Evolutionary conservation across 2,797 vertebrate genomes (phyloP).

Genomic region (Gymnoscopelus braueri): DNA sequence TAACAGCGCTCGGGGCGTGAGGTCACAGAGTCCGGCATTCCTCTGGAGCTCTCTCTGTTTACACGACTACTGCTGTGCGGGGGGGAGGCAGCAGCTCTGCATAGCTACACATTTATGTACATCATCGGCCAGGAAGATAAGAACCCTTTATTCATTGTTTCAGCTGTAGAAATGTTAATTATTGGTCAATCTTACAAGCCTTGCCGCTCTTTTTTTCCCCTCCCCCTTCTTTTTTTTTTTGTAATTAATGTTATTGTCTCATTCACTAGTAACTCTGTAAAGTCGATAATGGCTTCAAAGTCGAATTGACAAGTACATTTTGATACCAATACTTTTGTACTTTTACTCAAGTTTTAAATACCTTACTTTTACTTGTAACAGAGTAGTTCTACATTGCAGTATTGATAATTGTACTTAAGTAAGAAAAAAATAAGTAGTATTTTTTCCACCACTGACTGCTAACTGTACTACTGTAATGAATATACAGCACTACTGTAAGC

Average conservation of each 20-base stretch:
- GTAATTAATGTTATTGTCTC: neutral
- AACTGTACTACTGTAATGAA: conserved; percentile 1
- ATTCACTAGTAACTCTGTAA: neutral
- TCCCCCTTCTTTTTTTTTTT: no score
- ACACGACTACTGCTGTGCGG: conserved; percentile 73
- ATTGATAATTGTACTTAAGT: no score
- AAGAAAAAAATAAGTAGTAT: no score
- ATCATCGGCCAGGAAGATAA: conserved; percentile 58
- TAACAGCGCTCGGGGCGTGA: conserved; percentile 78
- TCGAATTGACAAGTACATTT: neutral
- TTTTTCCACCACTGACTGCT: no score
- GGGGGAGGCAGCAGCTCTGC: conserved; percentile 64
- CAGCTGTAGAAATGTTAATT: conserved; percentile 34
- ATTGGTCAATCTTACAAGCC: neutral
- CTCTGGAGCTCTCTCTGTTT: conserved; percentile 83
- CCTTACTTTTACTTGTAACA: no score
- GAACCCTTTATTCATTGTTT: conserved; percentile 58
- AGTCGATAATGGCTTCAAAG: conserved; percentile 12
- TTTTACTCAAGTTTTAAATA: no score
- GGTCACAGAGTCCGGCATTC: conserved; percentile 86
- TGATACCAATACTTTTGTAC: no score
- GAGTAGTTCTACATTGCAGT: no score
- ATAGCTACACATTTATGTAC: conserved; percentile 72
- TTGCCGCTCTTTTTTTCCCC: no score
- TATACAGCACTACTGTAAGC: no score